Evolutionary conservation across 2,113 vertebrate genomes (phyloP), one percentile per base, ranked within the genome.

Genomic region (Grallaria varia): DNA sequence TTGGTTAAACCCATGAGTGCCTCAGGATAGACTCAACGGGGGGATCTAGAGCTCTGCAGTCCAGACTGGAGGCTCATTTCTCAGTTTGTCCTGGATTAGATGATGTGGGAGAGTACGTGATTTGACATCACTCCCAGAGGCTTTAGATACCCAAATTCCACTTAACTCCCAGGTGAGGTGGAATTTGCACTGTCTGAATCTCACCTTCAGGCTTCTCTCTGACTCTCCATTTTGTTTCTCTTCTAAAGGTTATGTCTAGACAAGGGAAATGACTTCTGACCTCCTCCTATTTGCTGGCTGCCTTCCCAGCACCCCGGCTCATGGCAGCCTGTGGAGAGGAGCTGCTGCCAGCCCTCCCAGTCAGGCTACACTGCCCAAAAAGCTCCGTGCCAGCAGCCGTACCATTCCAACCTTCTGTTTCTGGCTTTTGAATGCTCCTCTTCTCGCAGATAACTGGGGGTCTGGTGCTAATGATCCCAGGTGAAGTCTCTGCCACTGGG

Each of bases 221-320:
- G 9, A 49, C 47, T 93, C 80, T 88, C 79, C 93, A 90, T 96
- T 90, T 94, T 90, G 66, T 89, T 97, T 96, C 66, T 81, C n/a
- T 87, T 95, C 88, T 93, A 95, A 96, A 95, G 90, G 96, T 96
- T 95, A 95, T 84, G 66, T 86, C 93, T 94, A 81, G 88, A 95
- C 8, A 0, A 86, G 60, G 45, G 87, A 95, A 91, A 92, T 95
- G 88, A 79, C 73, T 96, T 45, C 92, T 93, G 83, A 84, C 76
- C 83, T 86, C 69, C 47, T 84, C 64, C 44, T 90, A 1, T 93
- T 91, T 90, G 49, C 85, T 92, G 76, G 56, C 83, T 90, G 60
- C 55, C 80, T 87, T 81, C 47, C 72, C 64, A 30, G 59, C 2
- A 2, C 9, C 39, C 39, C 2, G 1, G 67, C 33, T 74, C 33